Conservation (phyloP, 2,797 vertebrate genomes). For the Tenualosa ilisha region DNA sequence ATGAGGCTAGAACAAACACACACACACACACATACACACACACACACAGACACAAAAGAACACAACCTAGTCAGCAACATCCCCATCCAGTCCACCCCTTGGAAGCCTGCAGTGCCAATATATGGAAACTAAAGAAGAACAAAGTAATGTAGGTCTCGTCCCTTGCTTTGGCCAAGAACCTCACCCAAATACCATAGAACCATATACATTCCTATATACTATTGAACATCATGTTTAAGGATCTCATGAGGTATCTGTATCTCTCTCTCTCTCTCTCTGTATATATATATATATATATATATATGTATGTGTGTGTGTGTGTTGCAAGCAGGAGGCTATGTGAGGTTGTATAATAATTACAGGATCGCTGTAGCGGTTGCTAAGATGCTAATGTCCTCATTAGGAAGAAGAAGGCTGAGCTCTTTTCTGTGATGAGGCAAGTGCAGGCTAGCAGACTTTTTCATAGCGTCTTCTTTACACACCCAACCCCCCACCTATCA, state of each 20-base stretch:
- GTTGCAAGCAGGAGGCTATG: not conserved
- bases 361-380: not conserved
- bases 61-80: not conserved
- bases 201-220: not conserved
- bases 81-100: not conserved
- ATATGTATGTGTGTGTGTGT: too few relatives aligned
- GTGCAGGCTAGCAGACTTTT: not conserved
- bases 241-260: not conserved
- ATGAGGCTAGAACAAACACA: not conserved
- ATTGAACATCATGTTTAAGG: too few relatives aligned
- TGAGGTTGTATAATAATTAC: not conserved
- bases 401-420: not conserved
- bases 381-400: slow-evolving; percentile 19
- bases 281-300: too few relatives aligned
- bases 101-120: not conserved
- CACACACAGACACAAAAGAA: not conserved
- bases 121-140: not conserved
- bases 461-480: not conserved
- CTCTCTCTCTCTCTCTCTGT: too few relatives aligned
- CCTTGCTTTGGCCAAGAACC: too few relatives aligned
- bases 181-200: too few relatives aligned
- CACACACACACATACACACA: too few relatives aligned
- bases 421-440: not conserved
- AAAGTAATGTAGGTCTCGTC: not conserved
- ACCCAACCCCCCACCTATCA: not conserved